Base-by-base conservation (phyloP, 1,140 invertebrate genomes). In the Araneus ventricosus region DNA sequence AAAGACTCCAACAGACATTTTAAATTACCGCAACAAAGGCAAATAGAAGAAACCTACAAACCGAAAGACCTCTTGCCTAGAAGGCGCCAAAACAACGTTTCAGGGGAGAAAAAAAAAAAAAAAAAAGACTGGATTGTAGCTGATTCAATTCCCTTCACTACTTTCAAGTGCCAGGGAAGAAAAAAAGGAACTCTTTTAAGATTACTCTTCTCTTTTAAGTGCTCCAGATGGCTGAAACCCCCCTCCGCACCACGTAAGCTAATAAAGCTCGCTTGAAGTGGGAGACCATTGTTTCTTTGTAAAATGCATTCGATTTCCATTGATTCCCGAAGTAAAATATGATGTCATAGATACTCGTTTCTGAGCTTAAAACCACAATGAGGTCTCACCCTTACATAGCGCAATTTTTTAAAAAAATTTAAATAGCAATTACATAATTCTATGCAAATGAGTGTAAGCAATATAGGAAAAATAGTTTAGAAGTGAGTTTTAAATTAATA, bases 151-250 rank as follows among this genome's bases (percentile, higher is more conserved):
- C 39, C 22, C 41, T 82, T 8, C 80, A 27, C 22, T 41, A 82
- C 41, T 80, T 82, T 52, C 22, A 82, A 82, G 80, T 82, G 80
- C 45, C 45, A 52, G 45, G 45, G 22, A 10, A 41, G n/a, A 75
- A 37, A 75, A 27, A 75, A 80, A 80, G 45, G 10, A 52, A 27
- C 22, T 82, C 41, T 22, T 82, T 82, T 82, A 52, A 82, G 41
- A 82, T 14, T n/a, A 52, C 80, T 82, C 80, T 82, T 82, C 80
- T 45, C 41, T 17, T 82, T 41, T n/a, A 82, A 82, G 80, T 45
- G 80, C 27, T 27, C 80, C 80, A 82, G 80, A 82, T 82, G 80
- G 80, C 41, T 45, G 24, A 22, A 41, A 45, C 80, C 39, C 22
- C 27, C 80, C 37, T n/a, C 37, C 22, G 79, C 79, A 3, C 22